phyloP scores from a whole-genome alignment of 2,113 vertebrate species.

The Sapajus apella region DNA sequence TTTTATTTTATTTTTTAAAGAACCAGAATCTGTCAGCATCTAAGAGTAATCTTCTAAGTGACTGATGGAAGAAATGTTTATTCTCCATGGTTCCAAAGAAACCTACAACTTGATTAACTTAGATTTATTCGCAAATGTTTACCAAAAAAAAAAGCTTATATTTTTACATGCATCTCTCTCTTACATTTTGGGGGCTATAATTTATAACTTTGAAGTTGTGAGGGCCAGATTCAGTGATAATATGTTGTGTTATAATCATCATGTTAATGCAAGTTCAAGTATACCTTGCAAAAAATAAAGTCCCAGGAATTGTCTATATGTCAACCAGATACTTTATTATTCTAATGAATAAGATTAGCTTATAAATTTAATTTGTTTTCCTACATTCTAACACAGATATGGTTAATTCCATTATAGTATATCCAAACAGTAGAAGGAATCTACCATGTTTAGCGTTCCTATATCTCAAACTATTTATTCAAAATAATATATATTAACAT shows the following conservation, averaged over 20 bases:
- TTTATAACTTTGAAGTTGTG: not conserved
- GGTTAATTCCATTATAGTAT: not conserved
- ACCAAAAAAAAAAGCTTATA: not conserved
- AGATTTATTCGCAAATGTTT: not conserved
- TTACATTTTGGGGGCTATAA: not conserved
- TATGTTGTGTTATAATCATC: not conserved
- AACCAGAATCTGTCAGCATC: not conserved
- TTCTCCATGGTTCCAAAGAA: not conserved
- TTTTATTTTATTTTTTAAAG: conserved; percentile 37
- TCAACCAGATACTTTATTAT: not conserved
- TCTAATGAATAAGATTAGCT: not conserved
- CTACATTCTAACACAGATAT: not conserved
- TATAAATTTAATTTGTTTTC: not conserved
- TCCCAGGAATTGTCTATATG: not conserved
- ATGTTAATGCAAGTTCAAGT: not conserved
- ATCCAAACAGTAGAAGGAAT: not conserved
- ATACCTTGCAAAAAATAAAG: not conserved
- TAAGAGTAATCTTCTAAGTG: not conserved
- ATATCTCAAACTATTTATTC: not conserved
- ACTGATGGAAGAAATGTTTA: not conserved
- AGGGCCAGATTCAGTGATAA: not conserved
- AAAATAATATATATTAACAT: not conserved
- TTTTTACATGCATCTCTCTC: not conserved
- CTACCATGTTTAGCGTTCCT: not conserved
- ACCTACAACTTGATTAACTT: not conserved